phyloP scores from a whole-genome alignment of 64 coral and sea anemone species.

The Stichodactyla mertensii region DNA sequence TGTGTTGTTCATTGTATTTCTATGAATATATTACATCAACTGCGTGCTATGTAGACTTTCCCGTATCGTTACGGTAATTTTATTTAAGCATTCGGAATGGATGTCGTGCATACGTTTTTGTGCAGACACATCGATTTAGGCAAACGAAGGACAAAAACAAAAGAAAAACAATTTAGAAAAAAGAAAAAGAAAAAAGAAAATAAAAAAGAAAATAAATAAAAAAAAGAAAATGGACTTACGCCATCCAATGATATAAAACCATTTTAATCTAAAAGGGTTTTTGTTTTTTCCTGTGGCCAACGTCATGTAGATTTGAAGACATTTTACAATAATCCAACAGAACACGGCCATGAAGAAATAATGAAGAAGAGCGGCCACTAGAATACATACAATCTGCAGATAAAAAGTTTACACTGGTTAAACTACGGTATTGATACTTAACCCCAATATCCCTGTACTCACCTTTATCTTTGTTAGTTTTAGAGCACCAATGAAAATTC shows the following conservation, averaged over 20 bases:
- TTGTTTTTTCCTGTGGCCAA: conserved; percentile 71
- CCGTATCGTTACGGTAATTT: too few relatives aligned
- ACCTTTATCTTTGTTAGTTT: conserved; percentile 71
- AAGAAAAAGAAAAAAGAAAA: too few relatives aligned
- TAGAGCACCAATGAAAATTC: conserved; percentile 67
- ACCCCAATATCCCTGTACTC: neutral
- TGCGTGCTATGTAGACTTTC: too few relatives aligned
- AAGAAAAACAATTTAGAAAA: neutral
- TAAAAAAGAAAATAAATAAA: too few relatives aligned
- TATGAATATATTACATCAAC: too few relatives aligned
- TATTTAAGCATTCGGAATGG: too few relatives aligned
- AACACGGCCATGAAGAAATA: conserved; percentile 82
- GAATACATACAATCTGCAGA: conserved; percentile 59
- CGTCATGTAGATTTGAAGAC: conserved; percentile 67
- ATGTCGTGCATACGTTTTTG: too few relatives aligned
- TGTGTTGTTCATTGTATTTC: too few relatives aligned
- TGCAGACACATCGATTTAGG: too few relatives aligned
- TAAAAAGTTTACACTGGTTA: neutral
- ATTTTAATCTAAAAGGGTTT: conserved; percentile 53
- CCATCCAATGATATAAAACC: conserved; percentile 76
- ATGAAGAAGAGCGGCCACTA: conserved; percentile 74
- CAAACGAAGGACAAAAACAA: neutral
- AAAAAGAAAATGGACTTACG: conserved; percentile 68
- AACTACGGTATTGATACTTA: neutral
- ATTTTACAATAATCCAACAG: conserved; percentile 80